Evolutionary conservation across 2,888 invertebrate species (phyloP), one percentile per base, ranked within the genome.

Genomic region (Oligia strigilis): DNA sequence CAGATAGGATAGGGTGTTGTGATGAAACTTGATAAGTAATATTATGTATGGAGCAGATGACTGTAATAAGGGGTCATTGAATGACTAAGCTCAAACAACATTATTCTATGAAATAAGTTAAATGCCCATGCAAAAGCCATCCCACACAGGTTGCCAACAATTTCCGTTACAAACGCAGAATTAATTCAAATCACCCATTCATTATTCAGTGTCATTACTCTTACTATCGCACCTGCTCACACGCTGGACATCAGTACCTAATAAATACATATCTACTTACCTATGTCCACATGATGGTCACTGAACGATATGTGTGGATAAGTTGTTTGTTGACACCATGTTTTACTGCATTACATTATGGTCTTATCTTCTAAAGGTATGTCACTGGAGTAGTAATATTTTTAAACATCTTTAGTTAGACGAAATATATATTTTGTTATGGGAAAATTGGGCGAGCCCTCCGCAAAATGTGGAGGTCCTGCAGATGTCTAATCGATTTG

Each of bases 271-370:
- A 71, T 29, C 40, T 70, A 66, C 49, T 55, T 73, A 49, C 80
- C 62, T 73, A 43, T 85, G 73, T 76, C 65, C 52, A 83, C 82
- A 83, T 72, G 64, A 64, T 92, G 92, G 92, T 92, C 93, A 89
- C 83, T 89, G 92, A 85, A 92, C 92, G 92, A 93, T 92, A 92
- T 87, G 70, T n/a, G 58, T 49, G 52, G 36, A 72, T 72, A 78
- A 83, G 55, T 55, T 87, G 75, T 78, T 78, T 78, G 76, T 85
- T 79, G 83, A 84, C 71, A 29, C 40, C 40, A 62, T 78, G 79
- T 84, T 84, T 75, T 60, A 75, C 69, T 75, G 46, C 9, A 62
- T 71, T 62, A 84, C 69, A 72, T 64, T 85, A 77, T 73, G 36
- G 36, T 40, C 67, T 72, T 82, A 82, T 81, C 72, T 72, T 85